These are phyloP conservation scores for Ruditapes philippinarum DNA, from an alignment of 1,140 invertebrate species.

Conservation along the genomic window DNA sequence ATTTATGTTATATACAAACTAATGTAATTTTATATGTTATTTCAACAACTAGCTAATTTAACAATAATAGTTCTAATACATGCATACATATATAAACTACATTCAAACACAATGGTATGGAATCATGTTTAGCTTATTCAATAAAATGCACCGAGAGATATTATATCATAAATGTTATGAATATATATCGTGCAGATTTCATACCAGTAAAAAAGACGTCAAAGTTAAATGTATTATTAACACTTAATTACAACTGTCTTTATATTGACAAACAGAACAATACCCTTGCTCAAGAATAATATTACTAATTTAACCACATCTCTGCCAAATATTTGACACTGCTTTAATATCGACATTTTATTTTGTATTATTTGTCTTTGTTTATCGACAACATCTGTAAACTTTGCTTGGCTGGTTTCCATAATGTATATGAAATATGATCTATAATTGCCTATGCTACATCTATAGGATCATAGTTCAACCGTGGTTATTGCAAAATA, in stretches of 20 bases:
- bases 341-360: background rate
- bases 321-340: conserved; percentile 37
- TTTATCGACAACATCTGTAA: conserved; percentile 38
- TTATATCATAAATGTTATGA: too few species aligned
- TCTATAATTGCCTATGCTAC: background rate
- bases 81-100: too few species aligned
- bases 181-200: too few species aligned
- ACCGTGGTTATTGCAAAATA: background rate
- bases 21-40: too few species aligned
- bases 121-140: too few species aligned
- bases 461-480: background rate
- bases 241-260: conserved; percentile 23
- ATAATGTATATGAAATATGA: conserved; percentile 27
- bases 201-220: background rate
- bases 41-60: too few species aligned
- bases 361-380: background rate
- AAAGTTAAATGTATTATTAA: conserved; percentile 28
- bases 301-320: conserved; percentile 17
- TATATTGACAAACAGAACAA: conserved; percentile 4
- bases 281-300: background rate
- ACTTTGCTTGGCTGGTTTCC: conserved; percentile 40
- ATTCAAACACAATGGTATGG: too few species aligned
- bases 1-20: too few species aligned
- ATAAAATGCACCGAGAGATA: too few species aligned
- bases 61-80: too few species aligned